A percentile compares a stretch with the other conserved stretches of the same genome.
Conservation (phyloP, 1,140 invertebrate species). For the Oryctes rhinoceros region DNA sequence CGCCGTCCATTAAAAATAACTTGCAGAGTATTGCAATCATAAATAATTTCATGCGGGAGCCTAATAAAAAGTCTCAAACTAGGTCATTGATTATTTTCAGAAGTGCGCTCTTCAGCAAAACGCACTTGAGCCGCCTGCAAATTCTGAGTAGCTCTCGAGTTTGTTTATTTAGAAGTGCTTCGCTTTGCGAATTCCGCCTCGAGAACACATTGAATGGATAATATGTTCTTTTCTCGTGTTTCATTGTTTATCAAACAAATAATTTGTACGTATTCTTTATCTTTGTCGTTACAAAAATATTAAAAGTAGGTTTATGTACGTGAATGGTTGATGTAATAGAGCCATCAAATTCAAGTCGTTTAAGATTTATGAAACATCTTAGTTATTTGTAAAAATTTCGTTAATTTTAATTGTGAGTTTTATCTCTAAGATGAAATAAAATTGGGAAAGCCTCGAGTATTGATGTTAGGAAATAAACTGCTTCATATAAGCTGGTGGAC, state of each 20-base stretch:
- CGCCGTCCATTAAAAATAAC: slow-evolving; percentile 9
- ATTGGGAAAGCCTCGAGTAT: too few relatives aligned
- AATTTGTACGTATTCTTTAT: too few relatives aligned
- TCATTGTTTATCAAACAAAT: neutral
- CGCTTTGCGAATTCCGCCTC: neutral
- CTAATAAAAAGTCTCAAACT: neutral
- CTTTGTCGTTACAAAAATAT: too few relatives aligned
- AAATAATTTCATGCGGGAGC: neutral
- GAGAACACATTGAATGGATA: neutral
- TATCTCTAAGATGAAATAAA: too few relatives aligned
- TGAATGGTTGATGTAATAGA: too few relatives aligned
- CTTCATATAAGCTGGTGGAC: too few relatives aligned
- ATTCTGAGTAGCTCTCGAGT: neutral
- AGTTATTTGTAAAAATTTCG: too few relatives aligned
- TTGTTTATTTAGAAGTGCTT: neutral
- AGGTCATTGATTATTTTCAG: neutral
- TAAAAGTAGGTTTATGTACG: too few relatives aligned
- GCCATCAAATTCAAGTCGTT: too few relatives aligned
- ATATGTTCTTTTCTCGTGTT: neutral
- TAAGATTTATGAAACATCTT: too few relatives aligned
- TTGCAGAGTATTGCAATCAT: neutral
- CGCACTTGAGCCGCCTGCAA: neutral
- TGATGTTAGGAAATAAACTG: too few relatives aligned
- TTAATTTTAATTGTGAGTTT: too few relatives aligned
- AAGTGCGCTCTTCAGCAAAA: slow-evolving; percentile 12